Evolutionary conservation across 1,140 invertebrate genomes (phyloP), one percentile per base, ranked within the genome.

Genomic region (Brachionus sp.): DNA sequence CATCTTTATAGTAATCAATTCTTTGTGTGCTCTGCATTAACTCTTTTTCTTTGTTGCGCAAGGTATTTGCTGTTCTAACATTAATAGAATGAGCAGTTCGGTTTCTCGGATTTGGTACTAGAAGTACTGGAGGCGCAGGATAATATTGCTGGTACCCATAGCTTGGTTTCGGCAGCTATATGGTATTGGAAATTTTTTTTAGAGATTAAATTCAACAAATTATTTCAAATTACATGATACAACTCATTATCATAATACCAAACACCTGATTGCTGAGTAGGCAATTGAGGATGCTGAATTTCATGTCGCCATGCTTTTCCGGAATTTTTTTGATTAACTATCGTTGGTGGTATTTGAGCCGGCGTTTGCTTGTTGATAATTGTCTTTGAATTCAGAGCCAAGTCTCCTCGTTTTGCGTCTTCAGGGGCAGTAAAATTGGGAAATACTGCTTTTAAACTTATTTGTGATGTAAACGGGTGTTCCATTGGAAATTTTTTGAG

Each of bases 1-100:
- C 77, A 80, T 80, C 77, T 62, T 66, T 57, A n/a, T 80, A 80
- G 62, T 62, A 80, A 62, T 80, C 77, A 35, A 66, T 44, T 39
- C 77, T 25, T 19, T 80, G 62, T 29, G 53, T 23, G 23, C 77
- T 80, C 42, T 80, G 50, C 50, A 80, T 80, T 13, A 80, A 19
- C 37, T 80, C 77, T 29, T 66, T 80, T n/a, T 80, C 77, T 80
- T 80, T 80, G 9, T 80, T 80, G 13, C 39, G 33, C 5, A 80
- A 25, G n/a, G 77, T 62, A 66, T 80, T 80, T 5, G 77, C 77
- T 19, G 77, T 80, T 80, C 50, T 42, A 23, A 10, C 3, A 42
- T 80, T 50, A 10, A 80, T 80, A 0, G 50, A 42, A 80, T 66
- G 77, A 12, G 46, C 35, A 9, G 5, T 23, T 80, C 77, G 7